A percentile compares a stretch with the other conserved stretches of the same genome.
Evolutionary conservation across 1,140 invertebrate genomes (phyloP).

Genomic region (Steinernema feltiae): DNA sequence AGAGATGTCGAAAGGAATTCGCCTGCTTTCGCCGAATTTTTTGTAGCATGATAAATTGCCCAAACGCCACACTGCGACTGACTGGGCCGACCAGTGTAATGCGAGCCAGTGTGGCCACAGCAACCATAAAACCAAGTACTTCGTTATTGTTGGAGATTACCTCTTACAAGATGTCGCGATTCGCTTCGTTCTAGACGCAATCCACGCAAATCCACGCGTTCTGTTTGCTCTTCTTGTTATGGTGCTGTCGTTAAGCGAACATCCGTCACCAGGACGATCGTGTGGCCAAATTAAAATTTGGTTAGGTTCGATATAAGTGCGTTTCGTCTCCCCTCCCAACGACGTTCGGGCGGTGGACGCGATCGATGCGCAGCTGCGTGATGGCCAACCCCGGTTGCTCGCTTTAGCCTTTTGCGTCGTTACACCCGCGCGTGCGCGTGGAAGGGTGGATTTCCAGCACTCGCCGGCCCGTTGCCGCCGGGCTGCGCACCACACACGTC

Average conservation of each 20-base stretch:
- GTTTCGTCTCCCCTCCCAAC: background rate
- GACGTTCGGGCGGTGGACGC: background rate
- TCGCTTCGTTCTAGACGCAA: too few species aligned
- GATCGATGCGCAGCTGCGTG: slow-evolving; percentile 14
- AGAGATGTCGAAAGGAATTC: slow-evolving; percentile 3
- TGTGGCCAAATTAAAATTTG: slow-evolving; percentile 4
- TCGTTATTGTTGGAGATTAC: background rate
- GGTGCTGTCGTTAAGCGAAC: background rate
- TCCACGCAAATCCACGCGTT: too few species aligned
- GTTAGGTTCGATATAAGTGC: slow-evolving; percentile 2
- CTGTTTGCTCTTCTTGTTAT: background rate
- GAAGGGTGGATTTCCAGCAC: background rate
- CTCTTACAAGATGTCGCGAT: too few species aligned
- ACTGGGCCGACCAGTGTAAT: background rate
- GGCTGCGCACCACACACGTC: slow-evolving; percentile 6
- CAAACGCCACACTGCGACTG: background rate
- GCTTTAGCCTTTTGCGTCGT: slow-evolving; percentile 7
- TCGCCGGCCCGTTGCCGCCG: slow-evolving; percentile 2
- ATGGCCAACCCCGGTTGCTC: slow-evolving; percentile 12
- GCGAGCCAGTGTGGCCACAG: background rate
- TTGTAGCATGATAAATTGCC: slow-evolving; percentile 11
- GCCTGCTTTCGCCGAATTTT: background rate
- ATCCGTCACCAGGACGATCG: too few species aligned
- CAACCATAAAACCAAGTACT: background rate
- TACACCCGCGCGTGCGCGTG: background rate